Percentiles rank a stretch among this genome's conserved stretches.
Evolutionary conservation across 2,113 vertebrate species (phyloP).

Genomic region (Myrmecobius fasciatus): DNA sequence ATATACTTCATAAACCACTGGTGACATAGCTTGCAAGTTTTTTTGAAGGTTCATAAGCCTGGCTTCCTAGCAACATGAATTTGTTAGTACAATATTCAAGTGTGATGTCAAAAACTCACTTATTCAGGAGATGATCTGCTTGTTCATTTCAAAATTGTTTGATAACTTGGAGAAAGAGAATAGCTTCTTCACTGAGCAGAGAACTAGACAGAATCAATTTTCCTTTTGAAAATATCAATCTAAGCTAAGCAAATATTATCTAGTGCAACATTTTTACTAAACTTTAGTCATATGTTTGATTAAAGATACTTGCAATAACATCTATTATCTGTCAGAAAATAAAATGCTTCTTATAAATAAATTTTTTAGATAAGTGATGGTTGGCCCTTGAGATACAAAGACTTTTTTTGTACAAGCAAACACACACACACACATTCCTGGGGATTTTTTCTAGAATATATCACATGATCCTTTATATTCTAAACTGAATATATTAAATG

Average conservation of each 20-base stretch:
- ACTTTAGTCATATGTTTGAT: not conserved
- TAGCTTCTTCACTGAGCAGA: not conserved
- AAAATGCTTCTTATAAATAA: not conserved
- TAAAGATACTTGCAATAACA: not conserved
- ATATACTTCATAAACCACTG: constrained; percentile 30
- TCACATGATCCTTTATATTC: not conserved
- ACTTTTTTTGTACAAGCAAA: not conserved
- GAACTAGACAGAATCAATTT: not conserved
- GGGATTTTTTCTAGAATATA: not conserved
- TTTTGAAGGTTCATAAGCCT: constrained; percentile 12
- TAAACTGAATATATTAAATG: not conserved
- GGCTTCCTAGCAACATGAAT: constrained; percentile 34
- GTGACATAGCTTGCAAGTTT: constrained; percentile 35
- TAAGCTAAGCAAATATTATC: not conserved
- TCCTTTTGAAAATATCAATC: not conserved
- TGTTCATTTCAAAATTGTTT: constrained; percentile 51
- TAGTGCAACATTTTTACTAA: not conserved
- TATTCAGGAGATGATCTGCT: not conserved
- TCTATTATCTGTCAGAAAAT: not conserved
- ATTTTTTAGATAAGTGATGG: not conserved
- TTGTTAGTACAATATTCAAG: not conserved
- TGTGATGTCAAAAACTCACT: constrained; percentile 22
- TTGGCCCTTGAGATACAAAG: not conserved
- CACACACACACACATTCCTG: not conserved
- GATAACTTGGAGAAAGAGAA: not conserved